phyloP scores from a whole-genome alignment of 2,113 vertebrate species.

The Epinephelus fuscoguttatus region DNA sequence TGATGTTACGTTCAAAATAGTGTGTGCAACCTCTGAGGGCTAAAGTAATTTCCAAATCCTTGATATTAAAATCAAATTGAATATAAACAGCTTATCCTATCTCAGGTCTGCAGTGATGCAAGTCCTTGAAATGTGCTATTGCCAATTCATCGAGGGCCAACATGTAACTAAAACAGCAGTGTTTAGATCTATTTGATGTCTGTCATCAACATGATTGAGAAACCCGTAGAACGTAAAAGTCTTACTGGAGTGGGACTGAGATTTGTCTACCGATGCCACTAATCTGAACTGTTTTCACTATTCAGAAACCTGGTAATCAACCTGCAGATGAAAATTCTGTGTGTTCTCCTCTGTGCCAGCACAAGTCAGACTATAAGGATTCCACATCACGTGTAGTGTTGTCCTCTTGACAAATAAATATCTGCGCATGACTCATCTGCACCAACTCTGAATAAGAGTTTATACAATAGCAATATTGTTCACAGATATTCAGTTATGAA shows the following conservation, averaged over 20 bases:
- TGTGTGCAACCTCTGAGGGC: constrained; percentile 24
- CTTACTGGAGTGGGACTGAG: not conserved
- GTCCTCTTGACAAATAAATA: not conserved
- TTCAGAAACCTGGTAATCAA: not conserved
- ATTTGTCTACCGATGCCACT: not conserved
- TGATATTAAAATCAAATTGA: constrained; percentile 63
- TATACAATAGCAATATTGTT: not conserved
- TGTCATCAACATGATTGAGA: constrained; percentile 32
- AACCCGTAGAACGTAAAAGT: constrained; percentile 20
- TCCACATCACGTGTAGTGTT: not conserved
- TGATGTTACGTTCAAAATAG: constrained; percentile 32
- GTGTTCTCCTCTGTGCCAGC: not conserved
- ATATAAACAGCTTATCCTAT: constrained; percentile 50
- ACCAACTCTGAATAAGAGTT: not conserved
- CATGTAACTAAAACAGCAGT: constrained; percentile 25
- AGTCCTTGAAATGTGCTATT: constrained; percentile 58
- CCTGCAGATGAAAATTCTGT: not conserved
- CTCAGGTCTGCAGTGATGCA: constrained; percentile 61
- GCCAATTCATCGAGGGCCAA: constrained; percentile 53
- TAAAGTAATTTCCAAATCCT: constrained; percentile 29
- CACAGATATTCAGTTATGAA: not conserved
- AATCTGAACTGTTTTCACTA: not conserved
- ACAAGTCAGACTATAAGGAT: not conserved
- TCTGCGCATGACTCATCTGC: not conserved
- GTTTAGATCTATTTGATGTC: constrained; percentile 42